phyloP scores from a whole-genome alignment of 2,113 vertebrate species.

The Panthera leo region DNA sequence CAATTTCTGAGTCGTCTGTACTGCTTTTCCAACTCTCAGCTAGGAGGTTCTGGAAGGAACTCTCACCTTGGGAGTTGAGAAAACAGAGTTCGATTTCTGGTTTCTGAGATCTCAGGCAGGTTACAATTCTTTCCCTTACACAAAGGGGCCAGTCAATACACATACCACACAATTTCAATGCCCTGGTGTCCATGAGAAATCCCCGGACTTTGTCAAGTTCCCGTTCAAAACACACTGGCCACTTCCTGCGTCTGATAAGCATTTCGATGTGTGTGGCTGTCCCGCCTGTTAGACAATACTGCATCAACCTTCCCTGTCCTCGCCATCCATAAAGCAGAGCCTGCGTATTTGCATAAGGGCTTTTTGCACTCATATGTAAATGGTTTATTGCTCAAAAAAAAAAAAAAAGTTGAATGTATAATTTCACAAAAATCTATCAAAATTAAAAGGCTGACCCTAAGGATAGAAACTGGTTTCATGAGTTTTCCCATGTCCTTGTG shows the following conservation, averaged over 20 bases:
- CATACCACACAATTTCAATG: neutral
- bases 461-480: neutral
- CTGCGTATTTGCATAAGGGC: neutral
- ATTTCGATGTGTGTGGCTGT: neutral
- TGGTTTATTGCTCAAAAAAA: neutral
- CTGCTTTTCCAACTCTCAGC: neutral
- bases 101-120: neutral
- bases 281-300: neutral
- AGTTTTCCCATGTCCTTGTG: neutral
- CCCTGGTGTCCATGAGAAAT: neutral
- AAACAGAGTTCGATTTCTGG: neutral
- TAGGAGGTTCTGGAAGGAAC: neutral
- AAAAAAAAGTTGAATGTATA: neutral
- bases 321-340: neutral
- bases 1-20: neutral
- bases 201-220: neutral
- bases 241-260: neutral
- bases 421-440: neutral
- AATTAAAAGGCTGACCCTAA: neutral
- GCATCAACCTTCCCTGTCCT: neutral
- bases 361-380: neutral
- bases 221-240: neutral
- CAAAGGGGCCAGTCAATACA: neutral
- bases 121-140: neutral
- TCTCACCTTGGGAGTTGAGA: neutral